phyloP scores from a whole-genome alignment of 1,140 invertebrate genomes.

The Homalodisca vitripennis region DNA sequence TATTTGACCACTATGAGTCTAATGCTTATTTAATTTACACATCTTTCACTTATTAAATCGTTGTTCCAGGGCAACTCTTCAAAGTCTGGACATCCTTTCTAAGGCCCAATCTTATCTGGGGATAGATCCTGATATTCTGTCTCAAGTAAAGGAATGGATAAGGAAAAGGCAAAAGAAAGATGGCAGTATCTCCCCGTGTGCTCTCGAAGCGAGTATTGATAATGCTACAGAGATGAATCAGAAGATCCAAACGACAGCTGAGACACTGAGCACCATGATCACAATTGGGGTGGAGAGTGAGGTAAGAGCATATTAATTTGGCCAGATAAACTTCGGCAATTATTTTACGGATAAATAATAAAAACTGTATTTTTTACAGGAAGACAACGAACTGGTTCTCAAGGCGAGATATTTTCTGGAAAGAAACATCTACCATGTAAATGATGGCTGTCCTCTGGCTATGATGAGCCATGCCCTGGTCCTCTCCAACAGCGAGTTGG shows the following conservation, averaged over 20 bases:
- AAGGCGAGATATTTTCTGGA: constrained; percentile 57
- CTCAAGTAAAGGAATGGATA: constrained; percentile 58
- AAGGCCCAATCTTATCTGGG: constrained; percentile 58
- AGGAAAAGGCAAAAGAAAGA: constrained; percentile 57
- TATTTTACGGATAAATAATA: not conserved
- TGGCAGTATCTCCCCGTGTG: constrained; percentile 57
- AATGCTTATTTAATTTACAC: no score
- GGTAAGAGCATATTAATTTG: constrained; percentile 44
- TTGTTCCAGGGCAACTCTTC: constrained; percentile 51
- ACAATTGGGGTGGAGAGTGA: constrained; percentile 60
- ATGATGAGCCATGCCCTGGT: constrained; percentile 56
- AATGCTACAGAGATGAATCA: constrained; percentile 48
- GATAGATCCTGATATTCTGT: constrained; percentile 57
- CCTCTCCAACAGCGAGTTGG: constrained; percentile 54
- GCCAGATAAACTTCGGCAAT: not conserved
- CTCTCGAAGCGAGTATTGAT: constrained; percentile 51
- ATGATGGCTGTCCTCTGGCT: constrained; percentile 55
- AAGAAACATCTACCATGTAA: constrained; percentile 53
- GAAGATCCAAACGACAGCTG: constrained; percentile 57
- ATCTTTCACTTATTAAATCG: no score
- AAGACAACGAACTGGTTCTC: constrained; percentile 51
- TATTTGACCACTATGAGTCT: no score
- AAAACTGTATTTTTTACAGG: constrained; percentile 44
- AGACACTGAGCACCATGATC: constrained; percentile 56
- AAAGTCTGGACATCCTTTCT: constrained; percentile 56